Conservation (phyloP, 1,140 invertebrate species). For the Agraylea sexmaculata region DNA sequence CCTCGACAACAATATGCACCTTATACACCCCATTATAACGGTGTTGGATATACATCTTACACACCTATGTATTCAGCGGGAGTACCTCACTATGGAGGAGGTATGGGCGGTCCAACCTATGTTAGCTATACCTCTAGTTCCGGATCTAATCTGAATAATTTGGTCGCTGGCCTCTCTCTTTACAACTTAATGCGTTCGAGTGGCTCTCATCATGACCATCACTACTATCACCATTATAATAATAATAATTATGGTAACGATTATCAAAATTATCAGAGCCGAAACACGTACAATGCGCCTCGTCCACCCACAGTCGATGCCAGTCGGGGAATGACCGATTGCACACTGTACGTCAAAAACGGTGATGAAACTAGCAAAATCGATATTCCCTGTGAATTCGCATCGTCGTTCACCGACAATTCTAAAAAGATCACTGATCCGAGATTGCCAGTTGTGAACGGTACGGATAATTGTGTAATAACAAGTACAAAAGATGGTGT, state of each 20-base stretch:
- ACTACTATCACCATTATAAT: too few relatives aligned
- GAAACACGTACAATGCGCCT: not conserved
- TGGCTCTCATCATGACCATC: too few relatives aligned
- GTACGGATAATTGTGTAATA: constrained; percentile 10
- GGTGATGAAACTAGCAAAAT: constrained; percentile 5
- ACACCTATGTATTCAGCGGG: constrained; percentile 2
- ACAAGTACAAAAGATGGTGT: constrained; percentile 5
- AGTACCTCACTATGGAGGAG: not conserved
- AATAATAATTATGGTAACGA: constrained; percentile 4
- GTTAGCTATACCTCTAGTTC: not conserved
- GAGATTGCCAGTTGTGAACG: not conserved
- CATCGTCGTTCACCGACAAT: constrained; percentile 11
- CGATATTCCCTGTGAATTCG: constrained; percentile 17
- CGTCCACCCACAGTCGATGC: too few relatives aligned
- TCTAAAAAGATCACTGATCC: not conserved
- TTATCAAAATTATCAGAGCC: constrained; percentile 2
- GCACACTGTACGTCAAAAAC: constrained; percentile 9
- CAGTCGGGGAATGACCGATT: constrained; percentile 13
- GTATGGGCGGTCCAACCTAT: not conserved
- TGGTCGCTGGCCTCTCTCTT: constrained; percentile 14
- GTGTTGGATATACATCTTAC: constrained; percentile 1
- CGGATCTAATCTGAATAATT: constrained; percentile 9
- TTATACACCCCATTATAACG: too few relatives aligned
- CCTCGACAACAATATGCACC: too few relatives aligned
- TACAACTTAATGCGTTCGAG: constrained; percentile 13